Evolutionary conservation across 1,140 invertebrate species (phyloP), one percentile per base, ranked within the genome.

Genomic region (Pteromalus puparum): DNA sequence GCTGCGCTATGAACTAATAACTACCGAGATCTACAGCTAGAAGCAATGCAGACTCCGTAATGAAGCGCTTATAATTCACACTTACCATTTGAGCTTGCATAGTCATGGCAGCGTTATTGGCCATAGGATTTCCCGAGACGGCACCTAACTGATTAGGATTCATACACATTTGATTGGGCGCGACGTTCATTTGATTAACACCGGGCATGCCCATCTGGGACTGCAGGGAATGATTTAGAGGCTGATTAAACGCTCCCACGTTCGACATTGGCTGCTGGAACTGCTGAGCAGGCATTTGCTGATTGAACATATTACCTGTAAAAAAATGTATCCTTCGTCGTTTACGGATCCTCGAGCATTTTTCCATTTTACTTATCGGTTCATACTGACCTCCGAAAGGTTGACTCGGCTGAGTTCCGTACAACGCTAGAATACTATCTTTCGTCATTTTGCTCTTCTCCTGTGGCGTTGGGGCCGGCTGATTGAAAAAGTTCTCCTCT

Each of bases 351-450:
- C 53, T 61, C 6, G 18, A n/a, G 6, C 15, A 5, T 6, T n/a
- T 21, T n/a, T 21, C 21, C 21, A n/a, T 7, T 61, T 21, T 21
- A 61, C 18, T 61, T n/a, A 61, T 61, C 1, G 1, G 48, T 65
- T 48, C 72, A 82, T 38, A 77, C 46, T 13, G 6, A 83, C 81
- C 89, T 87, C 88, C 89, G 78, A 90, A 91, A 72, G 91, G 87
- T 86, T 90, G 87, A 87, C 79, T 90, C 0, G 91, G 88, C 15
- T 85, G 84, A 68, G 91, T 96, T 86, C 96, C 96, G 91, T 98
- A 99, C 46, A 99, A 91, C 7, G 98, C 97, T 90, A 99, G 93
- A 92, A 99, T 99, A 90, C 97, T 98, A 89, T 98, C 97, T 93
- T 98, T 99, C 34, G 97, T 98, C 91, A 98, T 94, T 93, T 98